Conservation (phyloP, 2,888 invertebrate species). For the Cerceris rybyensis region DNA sequence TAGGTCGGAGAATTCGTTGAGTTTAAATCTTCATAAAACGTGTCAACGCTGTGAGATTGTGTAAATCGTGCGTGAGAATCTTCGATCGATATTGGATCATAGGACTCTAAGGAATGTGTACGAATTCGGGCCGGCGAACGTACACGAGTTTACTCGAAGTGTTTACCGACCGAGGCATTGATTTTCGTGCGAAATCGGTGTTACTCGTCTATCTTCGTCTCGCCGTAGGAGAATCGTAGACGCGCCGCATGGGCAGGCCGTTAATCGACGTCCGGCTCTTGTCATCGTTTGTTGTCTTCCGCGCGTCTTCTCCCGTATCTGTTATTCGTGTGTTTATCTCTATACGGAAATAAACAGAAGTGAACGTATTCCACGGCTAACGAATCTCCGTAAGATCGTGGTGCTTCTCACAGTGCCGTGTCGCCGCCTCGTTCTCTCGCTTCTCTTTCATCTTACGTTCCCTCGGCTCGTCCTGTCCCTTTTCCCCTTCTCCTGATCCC, state of each 20-base stretch:
- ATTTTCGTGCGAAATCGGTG: slow-evolving; percentile 43
- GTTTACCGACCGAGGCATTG: slow-evolving; percentile 45
- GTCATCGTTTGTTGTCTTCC: slow-evolving; percentile 31
- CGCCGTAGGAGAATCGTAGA: slow-evolving; percentile 11
- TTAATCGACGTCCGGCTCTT: slow-evolving; percentile 23
- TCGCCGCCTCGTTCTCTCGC: slow-evolving; percentile 39
- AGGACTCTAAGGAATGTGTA: background rate
- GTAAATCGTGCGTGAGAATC: slow-evolving; percentile 22
- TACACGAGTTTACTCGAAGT: slow-evolving; percentile 6
- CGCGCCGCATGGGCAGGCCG: slow-evolving; percentile 5
- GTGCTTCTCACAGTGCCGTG: slow-evolving; percentile 17
- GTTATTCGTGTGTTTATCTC: slow-evolving; percentile 19
- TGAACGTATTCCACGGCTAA: background rate
- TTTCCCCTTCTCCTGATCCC: slow-evolving; percentile 35
- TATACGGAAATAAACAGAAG: slow-evolving; percentile 26
- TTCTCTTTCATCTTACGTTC: slow-evolving; percentile 46
- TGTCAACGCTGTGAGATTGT: slow-evolving; percentile 3
- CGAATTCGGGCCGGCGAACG: background rate
- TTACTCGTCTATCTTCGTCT: slow-evolving; percentile 35
- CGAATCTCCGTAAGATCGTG: slow-evolving; percentile 7
- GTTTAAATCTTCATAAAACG: background rate
- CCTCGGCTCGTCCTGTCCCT: slow-evolving; percentile 41
- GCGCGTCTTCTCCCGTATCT: slow-evolving; percentile 11
- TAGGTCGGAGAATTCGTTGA: background rate
- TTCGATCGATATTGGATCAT: slow-evolving; percentile 42